phyloP scores from a whole-genome alignment of 2,797 vertebrate genomes.

The Halcyon chelicuti region DNA sequence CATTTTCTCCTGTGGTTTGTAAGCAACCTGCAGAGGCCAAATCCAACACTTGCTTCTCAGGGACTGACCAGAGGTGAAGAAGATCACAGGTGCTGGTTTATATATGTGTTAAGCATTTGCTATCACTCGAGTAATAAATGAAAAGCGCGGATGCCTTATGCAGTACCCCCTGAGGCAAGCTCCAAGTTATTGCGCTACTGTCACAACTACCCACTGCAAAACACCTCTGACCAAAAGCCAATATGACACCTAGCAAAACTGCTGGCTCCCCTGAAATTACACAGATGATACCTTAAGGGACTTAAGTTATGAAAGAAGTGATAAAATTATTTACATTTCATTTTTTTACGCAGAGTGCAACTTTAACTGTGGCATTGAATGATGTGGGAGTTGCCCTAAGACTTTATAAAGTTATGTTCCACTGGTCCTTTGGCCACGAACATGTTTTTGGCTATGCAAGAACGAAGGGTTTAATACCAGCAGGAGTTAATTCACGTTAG shows the following conservation, averaged over 20 bases:
- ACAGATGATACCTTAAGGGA: slow-evolving; percentile 30
- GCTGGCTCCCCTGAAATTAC: slow-evolving; percentile 4
- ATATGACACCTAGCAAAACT: background rate
- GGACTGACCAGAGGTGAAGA: background rate
- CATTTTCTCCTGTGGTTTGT: background rate
- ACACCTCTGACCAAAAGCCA: slow-evolving; percentile 1
- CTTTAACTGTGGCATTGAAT: background rate
- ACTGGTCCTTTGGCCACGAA: background rate
- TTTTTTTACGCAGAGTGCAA: background rate
- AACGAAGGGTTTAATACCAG: background rate
- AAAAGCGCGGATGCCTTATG: background rate
- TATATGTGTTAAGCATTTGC: background rate
- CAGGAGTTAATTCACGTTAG: background rate
- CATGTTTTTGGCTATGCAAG: background rate
- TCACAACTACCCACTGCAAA: slow-evolving; percentile 20
- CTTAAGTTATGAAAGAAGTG: background rate
- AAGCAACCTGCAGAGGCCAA: background rate
- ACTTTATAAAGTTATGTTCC: background rate
- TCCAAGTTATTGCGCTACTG: slow-evolving; percentile 23
- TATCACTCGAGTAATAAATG: background rate
- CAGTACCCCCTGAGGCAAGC: background rate
- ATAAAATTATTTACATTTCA: slow-evolving; percentile 29
- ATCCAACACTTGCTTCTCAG: background rate
- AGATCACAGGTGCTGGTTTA: background rate
- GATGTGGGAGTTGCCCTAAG: background rate